Percentiles rank a stretch among this genome's conserved stretches.
Conservation (phyloP, 2,797 vertebrate species). For the Hipposideros larvatus region DNA sequence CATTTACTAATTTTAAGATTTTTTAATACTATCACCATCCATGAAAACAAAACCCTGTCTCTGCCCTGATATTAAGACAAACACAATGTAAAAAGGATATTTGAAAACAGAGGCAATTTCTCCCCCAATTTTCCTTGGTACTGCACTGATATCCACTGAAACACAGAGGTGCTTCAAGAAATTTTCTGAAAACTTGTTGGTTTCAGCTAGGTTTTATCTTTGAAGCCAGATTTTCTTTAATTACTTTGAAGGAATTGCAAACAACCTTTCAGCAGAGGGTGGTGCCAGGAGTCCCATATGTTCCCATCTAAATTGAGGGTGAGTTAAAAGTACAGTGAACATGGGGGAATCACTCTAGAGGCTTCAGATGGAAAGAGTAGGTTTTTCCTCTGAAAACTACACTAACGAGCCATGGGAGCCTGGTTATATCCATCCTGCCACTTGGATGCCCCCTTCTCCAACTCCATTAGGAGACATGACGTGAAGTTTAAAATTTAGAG, state of each 20-base stretch:
- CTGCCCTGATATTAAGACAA: not conserved
- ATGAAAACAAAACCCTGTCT: not conserved
- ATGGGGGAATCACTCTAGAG: not conserved
- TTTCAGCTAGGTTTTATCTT: not conserved
- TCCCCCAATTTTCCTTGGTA: not conserved
- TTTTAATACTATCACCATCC: not conserved
- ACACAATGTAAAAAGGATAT: not conserved
- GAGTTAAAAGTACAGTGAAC: not conserved
- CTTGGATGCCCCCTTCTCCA: too few species aligned
- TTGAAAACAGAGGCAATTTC: not conserved
- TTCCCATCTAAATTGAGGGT: not conserved
- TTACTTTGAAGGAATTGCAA: not conserved
- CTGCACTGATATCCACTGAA: not conserved
- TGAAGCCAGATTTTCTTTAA: not conserved
- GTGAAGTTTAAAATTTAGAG: not conserved
- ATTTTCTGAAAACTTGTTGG: not conserved
- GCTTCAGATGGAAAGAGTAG: not conserved
- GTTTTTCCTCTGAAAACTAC: not conserved
- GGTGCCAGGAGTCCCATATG: not conserved
- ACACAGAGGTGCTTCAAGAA: not conserved
- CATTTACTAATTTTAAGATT: not conserved
- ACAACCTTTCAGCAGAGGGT: not conserved
- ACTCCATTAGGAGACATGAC: not conserved
- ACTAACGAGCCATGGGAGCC: not conserved
- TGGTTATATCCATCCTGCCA: accelerated